Evolutionary conservation across 2,888 invertebrate genomes (phyloP), one percentile per base, ranked within the genome.

Genomic region (Philopedon plagiatum): DNA sequence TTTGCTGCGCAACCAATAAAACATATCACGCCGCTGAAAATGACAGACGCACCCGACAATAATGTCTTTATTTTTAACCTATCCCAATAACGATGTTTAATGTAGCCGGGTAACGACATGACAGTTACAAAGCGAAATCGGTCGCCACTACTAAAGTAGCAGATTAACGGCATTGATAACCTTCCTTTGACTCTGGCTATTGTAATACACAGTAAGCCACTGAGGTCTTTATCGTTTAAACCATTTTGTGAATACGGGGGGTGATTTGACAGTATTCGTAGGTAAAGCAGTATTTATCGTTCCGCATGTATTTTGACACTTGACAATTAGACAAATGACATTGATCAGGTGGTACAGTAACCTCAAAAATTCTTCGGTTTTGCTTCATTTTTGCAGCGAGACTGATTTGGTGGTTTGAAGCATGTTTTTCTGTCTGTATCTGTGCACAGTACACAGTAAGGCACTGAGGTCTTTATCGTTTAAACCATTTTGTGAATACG

Each of bases 51-150:
- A n/a, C n/a, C n/a, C n/a, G n/a, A 34, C 29, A 5, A 29, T 5
- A 51, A 68, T 39, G 61, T 51, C 61, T 68, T 61, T 49, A 60
- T 68, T 61, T 39, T 39, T 39, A 39, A 9, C 41, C 61, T 15
- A 41, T 5, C 5, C 41, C 41, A 68, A 68, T 68, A 68, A 68
- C 29, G 68, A 68, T 68, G 68, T 68, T 68, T 61, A 68, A 68
- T 68, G 68, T 60, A 39, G 34, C 54, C 21, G 51, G 39, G 61
- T 51, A 39, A 61, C 46, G 61, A 68, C 68, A 68, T 68, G 68
- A 68, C 68, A 61, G 68, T 49, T 68, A 68, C 68, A 68, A 68
- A 68, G 68, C 68, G 68, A 44, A 49, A 49, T 61, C 61, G 44
- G 68, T 11, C 57, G 29, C 61, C 61, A 61, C 68, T 51, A 54